A percentile compares a stretch with the other conserved stretches of the same genome.
These are phyloP conservation scores for Drosophila picticornis DNA, from an alignment of 2,888 invertebrate genomes.

Conservation along the genomic window DNA sequence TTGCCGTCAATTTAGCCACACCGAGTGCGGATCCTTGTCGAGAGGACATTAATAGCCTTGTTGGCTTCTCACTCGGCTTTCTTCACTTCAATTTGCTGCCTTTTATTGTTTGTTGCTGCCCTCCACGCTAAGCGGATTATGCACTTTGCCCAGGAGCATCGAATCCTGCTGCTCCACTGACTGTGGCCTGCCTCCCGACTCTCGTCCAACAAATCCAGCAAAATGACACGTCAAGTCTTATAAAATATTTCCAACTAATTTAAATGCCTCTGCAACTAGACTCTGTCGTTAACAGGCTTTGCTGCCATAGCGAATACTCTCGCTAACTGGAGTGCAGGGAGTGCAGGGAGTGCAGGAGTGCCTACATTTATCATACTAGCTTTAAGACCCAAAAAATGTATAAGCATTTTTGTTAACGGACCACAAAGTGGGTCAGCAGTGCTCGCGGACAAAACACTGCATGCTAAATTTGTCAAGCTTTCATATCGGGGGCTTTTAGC, in stretches of 20 bases:
- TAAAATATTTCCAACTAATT: slow-evolving; percentile 51
- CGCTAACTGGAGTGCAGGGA: slow-evolving; percentile 4
- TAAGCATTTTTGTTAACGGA: slow-evolving; percentile 23
- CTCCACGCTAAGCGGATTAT: slow-evolving; percentile 59
- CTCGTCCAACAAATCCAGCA: slow-evolving; percentile 38
- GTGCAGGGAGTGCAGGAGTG: neutral
- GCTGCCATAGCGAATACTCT: slow-evolving; percentile 2
- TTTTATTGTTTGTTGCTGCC: slow-evolving; percentile 32
- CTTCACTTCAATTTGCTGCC: slow-evolving; percentile 16
- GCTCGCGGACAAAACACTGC: neutral
- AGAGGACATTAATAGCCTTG: slow-evolving; percentile 46
- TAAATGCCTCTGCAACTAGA: slow-evolving; percentile 28
- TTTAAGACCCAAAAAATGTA: slow-evolving; percentile 22
- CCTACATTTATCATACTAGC: slow-evolving; percentile 41
- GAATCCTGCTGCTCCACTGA: neutral
- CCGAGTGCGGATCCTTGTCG: slow-evolving; percentile 12
- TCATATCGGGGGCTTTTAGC: slow-evolving; percentile 31
- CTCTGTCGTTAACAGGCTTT: slow-evolving; percentile 24
- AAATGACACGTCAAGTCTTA: slow-evolving; percentile 57
- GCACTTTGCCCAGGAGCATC: slow-evolving; percentile 39
- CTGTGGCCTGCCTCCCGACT: slow-evolving; percentile 1
- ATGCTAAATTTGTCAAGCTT: slow-evolving; percentile 40
- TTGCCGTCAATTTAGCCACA: slow-evolving; percentile 18
- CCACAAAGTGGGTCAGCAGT: slow-evolving; percentile 41
- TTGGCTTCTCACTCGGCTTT: slow-evolving; percentile 32